These are phyloP conservation scores for Sclerurus mexicanus DNA, from an alignment of 2,113 vertebrate genomes.

Conservation along the genomic window DNA sequence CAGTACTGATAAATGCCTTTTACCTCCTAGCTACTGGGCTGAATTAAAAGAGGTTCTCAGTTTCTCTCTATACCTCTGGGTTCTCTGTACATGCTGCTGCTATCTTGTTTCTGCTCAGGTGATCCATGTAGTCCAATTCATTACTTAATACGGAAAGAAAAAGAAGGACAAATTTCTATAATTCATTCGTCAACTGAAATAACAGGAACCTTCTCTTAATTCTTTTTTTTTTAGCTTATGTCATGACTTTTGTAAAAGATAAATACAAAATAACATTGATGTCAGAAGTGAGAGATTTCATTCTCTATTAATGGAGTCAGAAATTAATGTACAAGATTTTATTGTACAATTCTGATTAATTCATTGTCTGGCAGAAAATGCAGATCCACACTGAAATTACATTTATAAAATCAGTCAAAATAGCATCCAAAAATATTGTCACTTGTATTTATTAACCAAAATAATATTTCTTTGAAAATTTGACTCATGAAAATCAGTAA, in stretches of 20 bases:
- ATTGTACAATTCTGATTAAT: background rate
- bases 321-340: background rate
- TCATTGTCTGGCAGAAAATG: background rate
- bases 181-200: background rate
- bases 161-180: background rate
- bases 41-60: background rate
- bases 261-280: background rate
- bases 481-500: background rate
- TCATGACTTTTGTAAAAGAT: background rate
- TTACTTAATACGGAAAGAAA: background rate
- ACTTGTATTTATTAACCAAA: background rate
- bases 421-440: background rate
- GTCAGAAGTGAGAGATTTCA: background rate
- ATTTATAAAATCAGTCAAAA: background rate
- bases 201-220: background rate
- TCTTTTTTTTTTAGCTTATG: background rate
- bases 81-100: background rate
- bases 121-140: background rate
- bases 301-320: background rate
- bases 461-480: background rate
- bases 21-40: background rate
- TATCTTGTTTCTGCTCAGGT: background rate
- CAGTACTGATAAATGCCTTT: background rate
- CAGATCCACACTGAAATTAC: background rate
- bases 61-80: background rate